Percentiles rank a stretch among this genome's conserved stretches.
These are phyloP conservation scores for Eupelmus urozonus DNA, from an alignment of 2,888 invertebrate genomes.

Conservation along the genomic window DNA sequence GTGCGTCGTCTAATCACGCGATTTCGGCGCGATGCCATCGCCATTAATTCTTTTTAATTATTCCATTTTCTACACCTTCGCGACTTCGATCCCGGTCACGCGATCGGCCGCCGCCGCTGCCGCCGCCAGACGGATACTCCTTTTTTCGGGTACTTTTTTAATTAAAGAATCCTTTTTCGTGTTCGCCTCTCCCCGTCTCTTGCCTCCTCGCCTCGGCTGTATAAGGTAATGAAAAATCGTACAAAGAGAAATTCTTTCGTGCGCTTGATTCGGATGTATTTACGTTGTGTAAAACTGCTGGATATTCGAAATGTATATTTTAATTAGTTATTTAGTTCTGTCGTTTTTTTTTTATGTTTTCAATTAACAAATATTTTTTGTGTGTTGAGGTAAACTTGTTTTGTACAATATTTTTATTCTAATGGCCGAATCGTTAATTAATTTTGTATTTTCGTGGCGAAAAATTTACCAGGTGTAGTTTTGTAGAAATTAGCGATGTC, in stretches of 20 bases:
- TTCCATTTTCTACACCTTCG: conserved; percentile 57
- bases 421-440: too few species aligned
- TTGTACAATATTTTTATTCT: too few species aligned
- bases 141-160: conserved; percentile 56
- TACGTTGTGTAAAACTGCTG: background rate
- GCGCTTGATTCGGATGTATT: background rate
- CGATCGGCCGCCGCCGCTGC: conserved; percentile 45
- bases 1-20: conserved; percentile 55
- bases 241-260: conserved; percentile 41
- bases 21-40: conserved; percentile 49
- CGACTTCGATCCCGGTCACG: conserved; percentile 57
- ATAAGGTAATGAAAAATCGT: conserved; percentile 52
- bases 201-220: conserved; percentile 2
- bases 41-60: conserved; percentile 61
- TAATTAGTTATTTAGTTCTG: background rate
- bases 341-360: background rate
- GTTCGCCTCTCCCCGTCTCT: background rate
- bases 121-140: conserved; percentile 35
- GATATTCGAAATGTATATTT: background rate
- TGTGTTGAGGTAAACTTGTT: too few species aligned
- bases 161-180: conserved; percentile 56
- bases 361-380: background rate
- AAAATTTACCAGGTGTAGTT: too few species aligned
- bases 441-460: too few species aligned
- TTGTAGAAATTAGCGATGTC: too few species aligned